These are phyloP conservation scores for Riparia riparia DNA, from an alignment of 2,113 vertebrate species.

Conservation along the genomic window DNA sequence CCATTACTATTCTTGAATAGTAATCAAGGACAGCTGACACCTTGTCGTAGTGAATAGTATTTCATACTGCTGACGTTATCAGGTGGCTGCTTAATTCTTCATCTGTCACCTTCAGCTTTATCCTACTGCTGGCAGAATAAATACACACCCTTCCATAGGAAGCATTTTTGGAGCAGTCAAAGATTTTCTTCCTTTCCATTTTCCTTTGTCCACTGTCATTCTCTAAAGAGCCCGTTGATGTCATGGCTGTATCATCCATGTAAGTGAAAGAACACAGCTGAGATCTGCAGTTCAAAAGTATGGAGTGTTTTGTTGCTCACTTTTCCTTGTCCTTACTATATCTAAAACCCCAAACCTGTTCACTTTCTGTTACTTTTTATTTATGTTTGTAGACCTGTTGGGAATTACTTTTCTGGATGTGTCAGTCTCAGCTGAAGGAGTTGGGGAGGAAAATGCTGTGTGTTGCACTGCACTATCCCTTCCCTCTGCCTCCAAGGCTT, in stretches of 20 bases:
- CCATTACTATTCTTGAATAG: not conserved
- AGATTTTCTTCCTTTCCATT: not conserved
- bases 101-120: not conserved
- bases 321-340: not conserved
- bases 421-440: not conserved
- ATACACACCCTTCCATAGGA: not conserved
- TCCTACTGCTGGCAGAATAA: not conserved
- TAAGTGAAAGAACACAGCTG: not conserved
- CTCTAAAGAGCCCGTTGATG: not conserved
- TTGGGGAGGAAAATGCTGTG: fast-evolving
- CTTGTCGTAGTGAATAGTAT: not conserved
- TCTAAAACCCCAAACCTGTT: not conserved
- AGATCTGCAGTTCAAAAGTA: not conserved
- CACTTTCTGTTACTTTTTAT: not conserved
- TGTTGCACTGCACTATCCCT: not conserved
- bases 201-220: not conserved
- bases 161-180: not conserved
- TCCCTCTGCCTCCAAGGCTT: not conserved
- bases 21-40: not conserved
- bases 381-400: not conserved
- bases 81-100: not conserved
- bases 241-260: not conserved
- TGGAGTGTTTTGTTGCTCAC: not conserved
- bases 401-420: not conserved
- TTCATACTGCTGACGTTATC: not conserved